Evolutionary conservation across 2,113 vertebrate genomes (phyloP).

Genomic region (Lathamus discolor): DNA sequence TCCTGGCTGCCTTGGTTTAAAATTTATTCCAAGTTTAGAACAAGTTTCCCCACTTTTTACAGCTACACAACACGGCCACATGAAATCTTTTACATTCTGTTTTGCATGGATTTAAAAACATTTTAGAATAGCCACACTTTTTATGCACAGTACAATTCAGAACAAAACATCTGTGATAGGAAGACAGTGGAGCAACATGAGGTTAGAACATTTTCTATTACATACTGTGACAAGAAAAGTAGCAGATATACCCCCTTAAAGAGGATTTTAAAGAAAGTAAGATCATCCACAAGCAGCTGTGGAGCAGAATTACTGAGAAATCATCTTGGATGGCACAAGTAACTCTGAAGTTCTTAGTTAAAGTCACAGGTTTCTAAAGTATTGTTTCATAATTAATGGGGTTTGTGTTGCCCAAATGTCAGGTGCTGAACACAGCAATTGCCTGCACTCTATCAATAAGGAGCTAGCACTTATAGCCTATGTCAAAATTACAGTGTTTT

Average conservation of each 20-base stretch:
- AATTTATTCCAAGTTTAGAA: background rate
- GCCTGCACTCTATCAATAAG: background rate
- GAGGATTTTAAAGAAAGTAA: background rate
- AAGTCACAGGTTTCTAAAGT: background rate
- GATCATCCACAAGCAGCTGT: background rate
- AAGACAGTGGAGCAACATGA: background rate
- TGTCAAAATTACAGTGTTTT: background rate
- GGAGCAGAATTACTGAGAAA: background rate
- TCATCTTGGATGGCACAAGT: background rate
- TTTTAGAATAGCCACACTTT: background rate
- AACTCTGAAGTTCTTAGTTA: background rate
- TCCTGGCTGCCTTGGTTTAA: background rate
- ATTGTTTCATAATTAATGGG: background rate
- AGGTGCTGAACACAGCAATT: background rate
- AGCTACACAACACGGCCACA: background rate
- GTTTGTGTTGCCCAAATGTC: background rate
- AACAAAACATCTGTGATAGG: background rate
- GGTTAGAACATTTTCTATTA: background rate
- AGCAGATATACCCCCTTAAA: background rate
- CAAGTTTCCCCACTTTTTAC: background rate
- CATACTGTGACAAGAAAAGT: background rate
- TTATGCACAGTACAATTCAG: background rate
- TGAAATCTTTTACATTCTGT: background rate
- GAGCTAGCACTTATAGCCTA: background rate
- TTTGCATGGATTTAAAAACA: background rate